Evolutionary conservation across 1,140 invertebrate species (phyloP).

Genomic region (Scaptodrosophila lebanonensis): DNA sequence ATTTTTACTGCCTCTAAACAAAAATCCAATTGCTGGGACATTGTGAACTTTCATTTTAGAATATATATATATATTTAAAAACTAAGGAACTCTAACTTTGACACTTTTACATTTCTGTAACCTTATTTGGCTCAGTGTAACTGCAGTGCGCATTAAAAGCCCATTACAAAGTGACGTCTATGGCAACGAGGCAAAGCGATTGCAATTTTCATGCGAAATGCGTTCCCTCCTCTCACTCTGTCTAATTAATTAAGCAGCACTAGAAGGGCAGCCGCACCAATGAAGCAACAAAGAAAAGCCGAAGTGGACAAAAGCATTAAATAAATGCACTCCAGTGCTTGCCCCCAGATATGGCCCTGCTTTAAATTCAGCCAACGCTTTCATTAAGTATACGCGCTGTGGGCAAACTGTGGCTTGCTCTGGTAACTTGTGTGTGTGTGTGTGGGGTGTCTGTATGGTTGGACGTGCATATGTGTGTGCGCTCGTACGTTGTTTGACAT

Average conservation of each 20-base stretch:
- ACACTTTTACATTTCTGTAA: no score
- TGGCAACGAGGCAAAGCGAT: constrained; percentile 3
- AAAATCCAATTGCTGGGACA: no score
- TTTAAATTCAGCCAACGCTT: constrained; percentile 38
- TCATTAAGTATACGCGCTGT: constrained; percentile 50
- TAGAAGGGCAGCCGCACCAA: not conserved
- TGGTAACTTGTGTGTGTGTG: not conserved
- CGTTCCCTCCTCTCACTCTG: not conserved
- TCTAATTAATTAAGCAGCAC: constrained; percentile 39
- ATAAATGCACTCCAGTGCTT: no score
- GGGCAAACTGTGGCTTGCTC: not conserved
- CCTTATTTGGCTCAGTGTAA: no score
- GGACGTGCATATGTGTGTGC: constrained; percentile 12
- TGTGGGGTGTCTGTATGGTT: not conserved
- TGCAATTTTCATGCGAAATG: not conserved
- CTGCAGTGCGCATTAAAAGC: constrained; percentile 49
- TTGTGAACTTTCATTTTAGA: no score
- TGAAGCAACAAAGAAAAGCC: not conserved
- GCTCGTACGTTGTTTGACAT: constrained; percentile 17
- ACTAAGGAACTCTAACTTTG: no score
- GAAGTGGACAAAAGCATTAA: not conserved
- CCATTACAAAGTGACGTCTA: constrained; percentile 42
- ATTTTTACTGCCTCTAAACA: no score
- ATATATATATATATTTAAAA: no score
- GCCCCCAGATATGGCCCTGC: no score